Conservation (phyloP, 2,888 invertebrate genomes). For the Zootermopsis nevadensis region DNA sequence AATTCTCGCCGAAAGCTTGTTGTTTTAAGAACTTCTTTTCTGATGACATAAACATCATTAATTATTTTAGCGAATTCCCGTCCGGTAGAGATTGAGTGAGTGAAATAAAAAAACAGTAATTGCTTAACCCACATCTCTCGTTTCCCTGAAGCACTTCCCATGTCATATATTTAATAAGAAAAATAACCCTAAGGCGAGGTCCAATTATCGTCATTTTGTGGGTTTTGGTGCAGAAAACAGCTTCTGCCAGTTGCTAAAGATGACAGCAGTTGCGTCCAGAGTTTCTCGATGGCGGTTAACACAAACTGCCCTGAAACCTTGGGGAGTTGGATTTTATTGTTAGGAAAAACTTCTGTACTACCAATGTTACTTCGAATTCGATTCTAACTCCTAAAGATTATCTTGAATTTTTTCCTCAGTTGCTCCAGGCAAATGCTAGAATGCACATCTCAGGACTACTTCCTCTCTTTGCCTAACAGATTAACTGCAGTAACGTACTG, state of each 20-base stretch:
- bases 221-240: slow-evolving; percentile 1
- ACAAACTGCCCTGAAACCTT: too few species aligned
- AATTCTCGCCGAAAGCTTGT: not conserved
- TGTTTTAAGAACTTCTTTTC: slow-evolving; percentile 3
- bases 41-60: slow-evolving; percentile 25
- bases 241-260: not conserved
- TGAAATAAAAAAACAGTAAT: not conserved
- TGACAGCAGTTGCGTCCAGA: not conserved
- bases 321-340: too few species aligned
- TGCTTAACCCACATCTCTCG: not conserved
- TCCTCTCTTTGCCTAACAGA: too few species aligned
- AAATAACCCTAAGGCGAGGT: not conserved
- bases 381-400: too few species aligned
- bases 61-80: slow-evolving; percentile 1
- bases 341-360: too few species aligned
- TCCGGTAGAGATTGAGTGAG: not conserved
- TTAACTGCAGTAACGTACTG: too few species aligned
- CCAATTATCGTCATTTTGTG: not conserved
- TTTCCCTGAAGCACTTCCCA: not conserved
- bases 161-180: not conserved
- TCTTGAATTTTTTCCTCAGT: too few species aligned
- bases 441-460: too few species aligned
- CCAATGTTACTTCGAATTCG: too few species aligned
- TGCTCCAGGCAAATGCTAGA: too few species aligned
- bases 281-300: not conserved